These are phyloP conservation scores for Cheilosia soror DNA, from an alignment of 2,888 invertebrate species.

Conservation along the genomic window DNA sequence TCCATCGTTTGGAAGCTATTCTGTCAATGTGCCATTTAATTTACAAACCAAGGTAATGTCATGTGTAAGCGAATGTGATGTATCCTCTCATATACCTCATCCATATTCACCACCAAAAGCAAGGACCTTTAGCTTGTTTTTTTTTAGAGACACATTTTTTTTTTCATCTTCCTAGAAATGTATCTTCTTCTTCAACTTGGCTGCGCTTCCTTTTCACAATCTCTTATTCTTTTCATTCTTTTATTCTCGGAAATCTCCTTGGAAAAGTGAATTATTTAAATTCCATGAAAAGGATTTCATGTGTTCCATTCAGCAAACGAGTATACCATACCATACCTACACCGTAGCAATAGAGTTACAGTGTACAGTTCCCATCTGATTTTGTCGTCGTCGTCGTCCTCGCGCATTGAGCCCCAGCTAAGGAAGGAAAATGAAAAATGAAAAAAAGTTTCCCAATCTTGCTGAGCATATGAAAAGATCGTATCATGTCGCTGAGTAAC, in stretches of 20 bases:
- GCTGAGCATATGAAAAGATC: conserved; percentile 60
- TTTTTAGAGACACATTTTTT: conserved; percentile 7
- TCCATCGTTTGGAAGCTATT: not conserved
- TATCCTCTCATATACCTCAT: not conserved
- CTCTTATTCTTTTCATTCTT: conserved; percentile 53
- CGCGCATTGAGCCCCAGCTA: not conserved
- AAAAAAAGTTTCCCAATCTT: conserved; percentile 62
- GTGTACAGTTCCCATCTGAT: conserved; percentile 13
- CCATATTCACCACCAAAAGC: not conserved
- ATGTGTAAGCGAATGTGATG: conserved; percentile 61
- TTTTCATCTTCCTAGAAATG: conserved; percentile 38
- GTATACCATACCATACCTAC: not conserved
- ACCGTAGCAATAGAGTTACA: conserved; percentile 20
- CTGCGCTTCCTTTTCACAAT: conserved; percentile 53
- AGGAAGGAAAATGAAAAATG: conserved; percentile 4
- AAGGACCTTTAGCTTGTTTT: conserved; percentile 27
- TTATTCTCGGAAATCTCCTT: conserved; percentile 51
- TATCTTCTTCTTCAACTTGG: conserved; percentile 61
- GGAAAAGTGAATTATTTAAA: conserved; percentile 73
- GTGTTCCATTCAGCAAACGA: conserved; percentile 55
- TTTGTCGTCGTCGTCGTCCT: conserved; percentile 9
- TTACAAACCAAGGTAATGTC: conserved; percentile 66
- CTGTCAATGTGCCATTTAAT: conserved; percentile 53
- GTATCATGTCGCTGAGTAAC: conserved; percentile 64
- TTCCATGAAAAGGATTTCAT: conserved; percentile 72